Evolutionary conservation across 2,888 invertebrate genomes (phyloP).

Genomic region (Troides oblongomaculatus): DNA sequence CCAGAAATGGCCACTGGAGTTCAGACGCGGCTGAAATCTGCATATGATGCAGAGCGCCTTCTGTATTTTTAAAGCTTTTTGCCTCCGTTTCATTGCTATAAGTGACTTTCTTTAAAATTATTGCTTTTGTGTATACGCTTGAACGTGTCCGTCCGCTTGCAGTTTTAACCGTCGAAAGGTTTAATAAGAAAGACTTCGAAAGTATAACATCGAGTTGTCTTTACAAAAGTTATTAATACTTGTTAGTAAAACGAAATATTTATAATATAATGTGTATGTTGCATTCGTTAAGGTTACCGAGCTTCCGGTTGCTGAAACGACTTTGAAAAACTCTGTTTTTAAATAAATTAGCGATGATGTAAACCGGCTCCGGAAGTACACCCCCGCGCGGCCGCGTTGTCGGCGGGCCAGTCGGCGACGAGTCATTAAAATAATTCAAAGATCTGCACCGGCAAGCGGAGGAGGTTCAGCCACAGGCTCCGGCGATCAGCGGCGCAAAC

Average conservation of each 20-base stretch:
- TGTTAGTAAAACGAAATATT: too few relatives aligned
- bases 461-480: slow-evolving; percentile 74
- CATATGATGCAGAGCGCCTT: slow-evolving; percentile 44
- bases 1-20: slow-evolving; percentile 72
- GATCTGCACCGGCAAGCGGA: slow-evolving; percentile 64
- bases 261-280: too few relatives aligned
- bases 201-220: too few relatives aligned
- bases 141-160: not conserved
- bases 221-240: too few relatives aligned
- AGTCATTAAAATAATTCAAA: slow-evolving; percentile 74
- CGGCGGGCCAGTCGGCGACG: slow-evolving; percentile 45
- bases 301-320: not conserved
- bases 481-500: slow-evolving; percentile 55
- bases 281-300: too few relatives aligned
- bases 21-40: slow-evolving; percentile 54
- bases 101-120: not conserved
- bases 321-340: too few relatives aligned
- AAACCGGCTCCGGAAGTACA: slow-evolving; percentile 6
- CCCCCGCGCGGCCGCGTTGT: slow-evolving; percentile 39
- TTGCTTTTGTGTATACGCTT: not conserved
- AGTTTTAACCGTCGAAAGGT: too few relatives aligned
- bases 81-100: slow-evolving; percentile 21
- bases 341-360: too few relatives aligned
- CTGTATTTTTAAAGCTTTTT: slow-evolving; percentile 25
- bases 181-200: too few relatives aligned